Base-by-base conservation (phyloP, 2,888 invertebrate genomes). In the Caenorhabditis sulstoni region DNA sequence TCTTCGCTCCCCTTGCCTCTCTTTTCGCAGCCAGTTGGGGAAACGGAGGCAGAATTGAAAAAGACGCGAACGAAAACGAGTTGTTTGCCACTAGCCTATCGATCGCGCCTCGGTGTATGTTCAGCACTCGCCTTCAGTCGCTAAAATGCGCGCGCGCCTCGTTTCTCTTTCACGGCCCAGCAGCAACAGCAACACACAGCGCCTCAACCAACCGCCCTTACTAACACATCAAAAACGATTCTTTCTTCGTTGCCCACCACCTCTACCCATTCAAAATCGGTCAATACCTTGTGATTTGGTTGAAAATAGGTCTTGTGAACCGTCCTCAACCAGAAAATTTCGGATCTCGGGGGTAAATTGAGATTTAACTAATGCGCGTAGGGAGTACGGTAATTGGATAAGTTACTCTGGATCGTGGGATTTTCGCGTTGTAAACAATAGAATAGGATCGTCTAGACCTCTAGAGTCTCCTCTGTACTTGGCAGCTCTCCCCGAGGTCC, bases 181-280 rank as follows among this genome's bases (percentile, higher is more conserved):
- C 65, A 64, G 71, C 29, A 29, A 7, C 29, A 29, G 29, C 29
- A 29, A 29, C 29, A 29, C 68, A 47, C 16, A 57, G 58, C 50
- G 61, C 59, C 45, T 62, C 62, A 49, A 57, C 67, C 62, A 68
- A 35, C 76, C 76, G 53, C 61, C 50, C 62, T 68, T 59, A 66
- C 74, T 68, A 76, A 76, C 76, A 76, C 62, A 76, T 76, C 76
- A 68, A 76, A 75, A 76, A 68, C 67, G 62, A 76, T 76, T 76
- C 53, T 47, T 61, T 67, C 58, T 67, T 75, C 66, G 45, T 66
- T 74, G 50, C 14, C 39, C 53, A 64, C 50, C 39, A 18, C 47
- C 44, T 41, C 35, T 45, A 59, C 65, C 53, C 9, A 62, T 64
- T 57, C 41, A 58, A 7, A 62, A 29, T 49, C 59, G 50, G 62